phyloP scores from a whole-genome alignment of 2,888 invertebrate genomes.

The Scaptomyza parva region DNA sequence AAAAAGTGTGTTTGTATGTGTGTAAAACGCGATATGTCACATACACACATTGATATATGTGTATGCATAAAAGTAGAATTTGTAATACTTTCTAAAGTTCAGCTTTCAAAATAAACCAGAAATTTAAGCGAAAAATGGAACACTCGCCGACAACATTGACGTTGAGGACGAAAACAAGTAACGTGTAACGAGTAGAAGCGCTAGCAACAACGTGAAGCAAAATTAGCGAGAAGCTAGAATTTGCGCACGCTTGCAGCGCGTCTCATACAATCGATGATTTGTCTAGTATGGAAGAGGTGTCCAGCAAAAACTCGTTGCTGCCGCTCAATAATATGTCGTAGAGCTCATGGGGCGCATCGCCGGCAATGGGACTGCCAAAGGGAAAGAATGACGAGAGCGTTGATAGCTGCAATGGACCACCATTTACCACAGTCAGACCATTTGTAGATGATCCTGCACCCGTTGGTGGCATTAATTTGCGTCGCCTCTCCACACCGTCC shows the following conservation, averaged over 20 bases:
- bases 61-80: constrained; percentile 40
- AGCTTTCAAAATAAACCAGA: constrained; percentile 49
- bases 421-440: constrained; percentile 44
- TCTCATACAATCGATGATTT: constrained; percentile 82
- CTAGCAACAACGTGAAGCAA: constrained; percentile 14
- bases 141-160: not conserved
- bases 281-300: constrained; percentile 84
- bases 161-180: constrained; percentile 1
- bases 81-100: constrained; percentile 75
- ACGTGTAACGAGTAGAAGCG: constrained; percentile 12
- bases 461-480: constrained; percentile 47
- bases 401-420: constrained; percentile 69
- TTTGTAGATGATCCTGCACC: constrained; percentile 22
- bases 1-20: constrained; percentile 47
- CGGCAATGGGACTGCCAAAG: constrained; percentile 82
- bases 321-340: constrained; percentile 83
- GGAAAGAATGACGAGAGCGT: constrained; percentile 85
- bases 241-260: not conserved
- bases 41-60: constrained; percentile 11
- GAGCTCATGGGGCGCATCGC: constrained; percentile 82
- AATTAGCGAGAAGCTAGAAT: constrained; percentile 17
- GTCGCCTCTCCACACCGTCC: constrained; percentile 80
- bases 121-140: constrained; percentile 29
- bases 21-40: constrained; percentile 67
- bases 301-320: constrained; percentile 82